Conservation (phyloP, 1,140 invertebrate species). For the Drosophila persimilis region DNA sequence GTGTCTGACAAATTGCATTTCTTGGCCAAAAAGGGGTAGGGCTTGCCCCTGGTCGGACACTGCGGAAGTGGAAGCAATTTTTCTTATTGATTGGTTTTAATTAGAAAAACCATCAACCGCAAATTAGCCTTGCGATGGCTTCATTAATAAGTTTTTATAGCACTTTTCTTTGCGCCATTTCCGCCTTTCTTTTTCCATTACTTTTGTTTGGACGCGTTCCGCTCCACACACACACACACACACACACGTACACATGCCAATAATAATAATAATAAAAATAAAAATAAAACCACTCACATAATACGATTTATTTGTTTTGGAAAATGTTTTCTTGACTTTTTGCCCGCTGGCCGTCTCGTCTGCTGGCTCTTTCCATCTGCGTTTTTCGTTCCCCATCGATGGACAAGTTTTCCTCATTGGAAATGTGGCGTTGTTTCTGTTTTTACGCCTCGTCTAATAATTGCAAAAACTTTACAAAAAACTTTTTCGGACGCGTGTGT, state of each 20-base stretch:
- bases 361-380: conserved; percentile 5
- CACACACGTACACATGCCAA: no score
- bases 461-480: conserved; percentile 56
- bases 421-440: conserved; percentile 58
- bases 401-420: conserved; percentile 38
- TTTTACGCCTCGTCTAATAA: conserved; percentile 66
- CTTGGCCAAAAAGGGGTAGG: conserved; percentile 10
- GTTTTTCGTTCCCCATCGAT: conserved; percentile 17
- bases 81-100: conserved; percentile 79
- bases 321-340: conserved; percentile 51
- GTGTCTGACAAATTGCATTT: conserved; percentile 75
- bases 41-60: background rate
- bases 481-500: conserved; percentile 18
- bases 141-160: conserved; percentile 76
- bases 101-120: conserved; percentile 76
- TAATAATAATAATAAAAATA: background rate
- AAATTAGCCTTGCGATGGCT: conserved; percentile 72
- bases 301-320: conserved; percentile 55
- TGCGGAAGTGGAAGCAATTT: conserved; percentile 65
- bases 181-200: conserved; percentile 3
- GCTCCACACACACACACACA: conserved; percentile 7
- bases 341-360: no score
- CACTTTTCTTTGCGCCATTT: conserved; percentile 25
- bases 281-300: conserved; percentile 39
- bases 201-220: conserved; percentile 1